Evolutionary conservation across 1,140 invertebrate species (phyloP).

Genomic region (Varroa destructor): DNA sequence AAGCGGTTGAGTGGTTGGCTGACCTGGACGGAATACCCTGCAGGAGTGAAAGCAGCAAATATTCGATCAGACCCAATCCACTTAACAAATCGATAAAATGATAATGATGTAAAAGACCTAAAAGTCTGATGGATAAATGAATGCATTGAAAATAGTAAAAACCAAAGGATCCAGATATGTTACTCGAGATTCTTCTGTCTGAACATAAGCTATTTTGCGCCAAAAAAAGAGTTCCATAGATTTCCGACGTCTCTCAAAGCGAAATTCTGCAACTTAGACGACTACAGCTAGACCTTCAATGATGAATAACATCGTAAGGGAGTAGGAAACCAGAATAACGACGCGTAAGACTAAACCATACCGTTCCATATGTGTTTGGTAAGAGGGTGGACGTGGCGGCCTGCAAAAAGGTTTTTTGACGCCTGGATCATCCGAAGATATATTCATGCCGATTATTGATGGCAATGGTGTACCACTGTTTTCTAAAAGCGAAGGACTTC

Average conservation of each 20-base stretch:
- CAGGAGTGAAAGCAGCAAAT: too few species aligned
- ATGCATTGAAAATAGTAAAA: background rate
- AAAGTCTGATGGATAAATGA: background rate
- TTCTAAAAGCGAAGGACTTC: slow-evolving; percentile 18
- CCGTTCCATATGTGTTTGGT: slow-evolving; percentile 27
- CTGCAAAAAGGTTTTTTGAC: slow-evolving; percentile 16
- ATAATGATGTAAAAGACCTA: too few species aligned
- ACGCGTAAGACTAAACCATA: background rate
- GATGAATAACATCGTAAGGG: background rate
- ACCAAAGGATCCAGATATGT: background rate
- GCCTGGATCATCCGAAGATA: background rate
- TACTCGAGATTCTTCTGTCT: too few species aligned
- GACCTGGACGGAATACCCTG: background rate
- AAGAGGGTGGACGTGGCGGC: background rate
- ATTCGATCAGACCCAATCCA: too few species aligned
- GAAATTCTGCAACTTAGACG: background rate
- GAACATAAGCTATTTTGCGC: background rate
- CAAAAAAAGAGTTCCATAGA: background rate
- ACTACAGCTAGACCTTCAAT: background rate
- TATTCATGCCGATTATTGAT: background rate
- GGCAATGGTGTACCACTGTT: slow-evolving; percentile 3
- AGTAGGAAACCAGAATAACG: background rate
- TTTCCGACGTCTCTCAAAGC: background rate
- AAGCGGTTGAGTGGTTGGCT: background rate
- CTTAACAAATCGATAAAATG: too few species aligned